phyloP scores from a whole-genome alignment of 2,888 invertebrate species.

The Adineta ricciae region DNA sequence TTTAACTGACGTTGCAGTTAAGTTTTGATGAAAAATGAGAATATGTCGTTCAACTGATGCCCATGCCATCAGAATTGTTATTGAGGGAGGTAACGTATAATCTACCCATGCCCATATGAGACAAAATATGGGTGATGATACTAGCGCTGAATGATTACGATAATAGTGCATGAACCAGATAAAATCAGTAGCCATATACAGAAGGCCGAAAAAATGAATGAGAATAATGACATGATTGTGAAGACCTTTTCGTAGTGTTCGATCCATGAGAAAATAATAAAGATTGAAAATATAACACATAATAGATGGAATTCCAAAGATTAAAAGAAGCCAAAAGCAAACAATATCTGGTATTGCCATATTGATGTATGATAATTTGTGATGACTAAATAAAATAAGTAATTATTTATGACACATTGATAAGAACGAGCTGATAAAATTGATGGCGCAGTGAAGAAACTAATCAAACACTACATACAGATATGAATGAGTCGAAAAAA shows the following conservation, averaged over 20 bases:
- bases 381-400: too few relatives aligned
- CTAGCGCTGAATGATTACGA: background rate
- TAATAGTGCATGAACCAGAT: background rate
- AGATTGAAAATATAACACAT: background rate
- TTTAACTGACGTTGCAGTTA: background rate
- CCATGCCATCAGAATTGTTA: background rate
- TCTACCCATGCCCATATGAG: background rate
- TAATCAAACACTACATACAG: too few relatives aligned
- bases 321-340: background rate
- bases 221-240: background rate
- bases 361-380: background rate
- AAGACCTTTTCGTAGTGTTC: background rate
- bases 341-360: background rate
- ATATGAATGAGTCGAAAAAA: too few relatives aligned
- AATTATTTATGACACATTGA: too few relatives aligned
- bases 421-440: too few relatives aligned
- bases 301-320: background rate
- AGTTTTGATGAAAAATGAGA: background rate
- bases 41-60: slow-evolving; percentile 1
- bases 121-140: background rate
- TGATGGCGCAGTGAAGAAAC: too few relatives aligned
- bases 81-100: background rate
- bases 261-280: background rate
- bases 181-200: background rate
- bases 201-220: background rate